Evolutionary conservation across 1,140 invertebrate genomes (phyloP), one percentile per base, ranked within the genome.

Genomic region (Zaprionus gabonicus): DNA sequence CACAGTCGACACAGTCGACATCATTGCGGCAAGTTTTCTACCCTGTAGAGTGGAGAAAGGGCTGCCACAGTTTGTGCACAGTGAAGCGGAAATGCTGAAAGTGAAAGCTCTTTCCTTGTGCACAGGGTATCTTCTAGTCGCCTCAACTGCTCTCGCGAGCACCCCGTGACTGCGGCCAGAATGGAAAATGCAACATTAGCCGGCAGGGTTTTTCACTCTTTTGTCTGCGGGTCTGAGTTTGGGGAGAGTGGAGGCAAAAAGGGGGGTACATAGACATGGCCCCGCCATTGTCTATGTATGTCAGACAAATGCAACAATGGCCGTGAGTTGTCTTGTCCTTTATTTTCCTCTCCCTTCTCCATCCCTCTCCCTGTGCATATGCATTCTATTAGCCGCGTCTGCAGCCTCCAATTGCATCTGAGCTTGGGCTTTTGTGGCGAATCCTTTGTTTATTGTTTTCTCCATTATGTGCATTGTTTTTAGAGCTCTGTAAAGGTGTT

Each of bases 171-270:
- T 59, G 46, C 20, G 27, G 27, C 27, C 12, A 58, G 20, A 53
- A 70, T 76, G 62, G 70, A 87, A 75, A 82, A 71, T 83, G 78
- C 81, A 88, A 81, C 81, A 88, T 87, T 88, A 88, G 74, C 84
- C 74, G 55, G 10, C 58, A 44, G 83, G 57, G 58, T 46, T 77
- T 78, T 71, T 71, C 64, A 34, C 58, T 70, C 66, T 36, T 59
- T 88, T 86, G 46, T 51, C 46, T 51, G 7, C 46, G 46, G 69
- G 34, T 67, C 41, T 51, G 25, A 56, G 79, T 13, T 59, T 49
- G 20, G 46, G 31, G n/a, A 2, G 6, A 7, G 15, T n/a, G n/a
- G 6, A 2, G 41, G 15, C 23, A 23, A n/a, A 44, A 44, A n/a
- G 15, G 6, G n/a, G 0, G 6, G 6, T 7, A 69, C 53, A 51